These are phyloP conservation scores for Arnoldichthys spilopterus DNA, from an alignment of 2,797 vertebrate genomes.

Conservation along the genomic window DNA sequence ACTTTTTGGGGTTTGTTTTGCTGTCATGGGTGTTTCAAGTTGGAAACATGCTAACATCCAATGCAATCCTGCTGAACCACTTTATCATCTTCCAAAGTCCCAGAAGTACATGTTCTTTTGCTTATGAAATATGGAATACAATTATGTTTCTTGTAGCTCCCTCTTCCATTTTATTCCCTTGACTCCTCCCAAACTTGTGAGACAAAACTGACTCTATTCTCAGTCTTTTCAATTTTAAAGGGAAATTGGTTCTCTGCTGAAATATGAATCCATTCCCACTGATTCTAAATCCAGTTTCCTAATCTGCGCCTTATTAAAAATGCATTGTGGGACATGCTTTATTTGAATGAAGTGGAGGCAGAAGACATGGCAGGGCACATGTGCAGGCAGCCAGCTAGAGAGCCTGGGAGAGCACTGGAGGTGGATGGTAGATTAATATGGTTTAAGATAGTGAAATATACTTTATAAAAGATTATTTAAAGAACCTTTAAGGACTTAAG, in stretches of 20 bases:
- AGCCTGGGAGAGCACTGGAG: conserved; percentile 28
- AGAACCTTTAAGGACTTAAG: neutral
- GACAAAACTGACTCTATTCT: conserved; percentile 54
- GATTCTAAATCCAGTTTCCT: conserved; percentile 70
- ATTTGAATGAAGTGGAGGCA: conserved; percentile 58
- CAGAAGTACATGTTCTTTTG: conserved; percentile 58
- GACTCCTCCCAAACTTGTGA: conserved; percentile 36
- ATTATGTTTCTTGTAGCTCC: conserved; percentile 48
- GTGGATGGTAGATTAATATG: conserved; percentile 48
- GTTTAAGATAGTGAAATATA: conserved; percentile 34
- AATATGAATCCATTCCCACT: conserved; percentile 67
- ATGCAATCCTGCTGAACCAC: conserved; percentile 26
- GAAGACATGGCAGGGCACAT: conserved; percentile 43
- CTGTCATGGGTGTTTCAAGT: conserved; percentile 17
- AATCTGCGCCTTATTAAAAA: conserved; percentile 69
- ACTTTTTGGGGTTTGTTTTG: neutral
- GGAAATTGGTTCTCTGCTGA: conserved; percentile 65
- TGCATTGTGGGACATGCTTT: conserved; percentile 62
- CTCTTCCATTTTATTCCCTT: conserved; percentile 30
- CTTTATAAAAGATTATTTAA: conserved; percentile 12
- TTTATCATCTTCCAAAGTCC: conserved; percentile 40
- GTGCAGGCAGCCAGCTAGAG: conserved; percentile 12
- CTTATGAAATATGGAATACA: conserved; percentile 65
- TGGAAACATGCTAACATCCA: neutral
- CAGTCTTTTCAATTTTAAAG: conserved; percentile 61